Percentiles rank a stretch among this genome's conserved stretches.
These are phyloP conservation scores for Spizella passerina DNA, from an alignment of 2,797 vertebrate genomes.

Conservation along the genomic window DNA sequence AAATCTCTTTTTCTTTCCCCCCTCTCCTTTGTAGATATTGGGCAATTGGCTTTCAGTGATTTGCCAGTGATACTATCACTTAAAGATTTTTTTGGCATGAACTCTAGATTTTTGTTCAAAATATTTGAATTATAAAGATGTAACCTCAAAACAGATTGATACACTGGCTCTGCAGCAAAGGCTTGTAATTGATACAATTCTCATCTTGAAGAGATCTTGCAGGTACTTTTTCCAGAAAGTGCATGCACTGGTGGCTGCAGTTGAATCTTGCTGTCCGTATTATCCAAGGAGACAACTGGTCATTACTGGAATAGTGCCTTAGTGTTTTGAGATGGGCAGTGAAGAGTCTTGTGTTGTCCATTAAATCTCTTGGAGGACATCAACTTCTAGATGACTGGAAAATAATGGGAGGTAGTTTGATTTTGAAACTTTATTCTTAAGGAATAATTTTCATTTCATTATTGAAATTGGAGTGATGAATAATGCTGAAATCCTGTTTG, in stretches of 20 bases:
- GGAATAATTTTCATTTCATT: background rate
- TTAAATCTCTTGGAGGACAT: background rate
- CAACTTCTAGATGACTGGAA: background rate
- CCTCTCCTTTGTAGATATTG: background rate
- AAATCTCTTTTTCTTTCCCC: fast-evolving
- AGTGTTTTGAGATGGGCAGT: background rate
- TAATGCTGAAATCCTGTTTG: background rate
- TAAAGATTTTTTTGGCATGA: background rate
- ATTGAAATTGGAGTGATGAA: background rate
- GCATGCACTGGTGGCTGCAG: background rate
- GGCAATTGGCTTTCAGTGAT: background rate
- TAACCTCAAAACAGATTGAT: background rate
- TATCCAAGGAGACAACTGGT: background rate
- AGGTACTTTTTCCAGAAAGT: background rate
- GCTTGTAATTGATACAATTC: background rate
- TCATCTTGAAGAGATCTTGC: background rate
- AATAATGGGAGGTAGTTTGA: background rate
- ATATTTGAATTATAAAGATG: background rate
- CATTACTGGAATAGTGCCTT: background rate
- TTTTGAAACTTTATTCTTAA: background rate
- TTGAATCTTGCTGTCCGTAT: background rate
- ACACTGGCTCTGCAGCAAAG: background rate
- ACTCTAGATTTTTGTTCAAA: background rate
- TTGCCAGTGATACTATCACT: background rate
- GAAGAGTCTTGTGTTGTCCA: background rate